These are phyloP conservation scores for Cephus sareptanus DNA, from an alignment of 2,888 invertebrate genomes.

Conservation along the genomic window DNA sequence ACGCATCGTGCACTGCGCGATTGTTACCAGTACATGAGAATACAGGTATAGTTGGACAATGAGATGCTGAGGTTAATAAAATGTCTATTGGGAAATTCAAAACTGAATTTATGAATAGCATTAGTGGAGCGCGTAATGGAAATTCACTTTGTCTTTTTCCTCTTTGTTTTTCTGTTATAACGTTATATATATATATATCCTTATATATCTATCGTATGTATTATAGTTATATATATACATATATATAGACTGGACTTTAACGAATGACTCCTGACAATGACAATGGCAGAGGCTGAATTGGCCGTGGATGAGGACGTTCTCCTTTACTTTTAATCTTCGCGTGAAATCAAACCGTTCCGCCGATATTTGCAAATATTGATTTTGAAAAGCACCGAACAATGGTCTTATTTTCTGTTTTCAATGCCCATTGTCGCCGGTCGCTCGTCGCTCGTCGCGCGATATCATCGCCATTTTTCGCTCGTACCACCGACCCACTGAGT, in stretches of 20 bases:
- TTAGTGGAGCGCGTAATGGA: background rate
- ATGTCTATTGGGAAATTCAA: no score
- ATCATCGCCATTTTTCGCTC: background rate
- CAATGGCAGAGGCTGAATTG: conserved; percentile 29
- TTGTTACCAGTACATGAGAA: background rate
- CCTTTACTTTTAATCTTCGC: conserved; percentile 59
- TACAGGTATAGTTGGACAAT: background rate
- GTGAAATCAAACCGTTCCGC: conserved; percentile 46
- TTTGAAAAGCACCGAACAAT: conserved; percentile 65
- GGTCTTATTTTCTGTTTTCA: conserved; percentile 64
- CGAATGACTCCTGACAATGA: conserved; percentile 9
- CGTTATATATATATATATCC: background rate
- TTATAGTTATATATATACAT: conserved; percentile 1
- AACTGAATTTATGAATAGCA: background rate
- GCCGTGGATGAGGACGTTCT: conserved; percentile 38
- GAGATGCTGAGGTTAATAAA: background rate
- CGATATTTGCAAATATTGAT: conserved; percentile 65
- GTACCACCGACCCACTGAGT: background rate
- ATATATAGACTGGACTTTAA: background rate
- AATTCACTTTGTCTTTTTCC: background rate
- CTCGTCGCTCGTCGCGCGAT: conserved; percentile 32
- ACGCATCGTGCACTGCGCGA: background rate
- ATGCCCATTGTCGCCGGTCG: conserved; percentile 55
- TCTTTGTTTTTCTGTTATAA: background rate
- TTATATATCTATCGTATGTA: no score